Evolutionary conservation across 2,888 invertebrate species (phyloP), one percentile per base, ranked within the genome.

Genomic region (Patella depressa): DNA sequence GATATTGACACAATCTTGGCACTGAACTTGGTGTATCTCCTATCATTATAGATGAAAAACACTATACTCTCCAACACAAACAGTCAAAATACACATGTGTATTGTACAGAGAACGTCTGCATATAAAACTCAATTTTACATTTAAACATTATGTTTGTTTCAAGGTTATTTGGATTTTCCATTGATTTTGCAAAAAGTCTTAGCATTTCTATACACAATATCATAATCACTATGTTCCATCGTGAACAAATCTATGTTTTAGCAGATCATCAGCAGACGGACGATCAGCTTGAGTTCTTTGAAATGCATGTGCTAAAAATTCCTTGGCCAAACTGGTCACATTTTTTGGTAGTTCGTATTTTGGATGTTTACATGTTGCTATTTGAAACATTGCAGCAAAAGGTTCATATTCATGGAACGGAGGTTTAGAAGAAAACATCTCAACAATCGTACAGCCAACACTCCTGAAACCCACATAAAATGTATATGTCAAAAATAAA

Each of bases 311-410:
- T 77, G 79, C 73, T 45, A 91, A 82, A 80, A 91, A 90, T 78
- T 91, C 89, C 76, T 78, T 81, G 29, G 85, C 85, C 17, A 82
- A 75, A 57, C 83, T 78, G n/a, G 88, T 86, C n/a, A 83, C 80
- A 71, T 81, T 80, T 9, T 79, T 77, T 12, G 91, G 90, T 53
- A 92, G 88, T 75, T 84, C 85, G 79, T 88, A 92, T 55, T 87
- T 85, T n/a, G 91, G 89, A 75, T 87, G 82, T 53, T 88, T 86
- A 69, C 85, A 83, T 17, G 89, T 91, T 14, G 91, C 92, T 54
- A 92, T 92, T 83, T 91, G 90, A 82, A 90, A 92, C 80, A 92
- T 90, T 78, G 91, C 92, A 11, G 91, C 91, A 88, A 91, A 90
- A 3, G 91, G 87, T 81, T 92, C 92, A 57, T 88, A 87, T 65